Evolutionary conservation across 2,888 invertebrate genomes (phyloP).

Genomic region (Lydus trimaculatus): DNA sequence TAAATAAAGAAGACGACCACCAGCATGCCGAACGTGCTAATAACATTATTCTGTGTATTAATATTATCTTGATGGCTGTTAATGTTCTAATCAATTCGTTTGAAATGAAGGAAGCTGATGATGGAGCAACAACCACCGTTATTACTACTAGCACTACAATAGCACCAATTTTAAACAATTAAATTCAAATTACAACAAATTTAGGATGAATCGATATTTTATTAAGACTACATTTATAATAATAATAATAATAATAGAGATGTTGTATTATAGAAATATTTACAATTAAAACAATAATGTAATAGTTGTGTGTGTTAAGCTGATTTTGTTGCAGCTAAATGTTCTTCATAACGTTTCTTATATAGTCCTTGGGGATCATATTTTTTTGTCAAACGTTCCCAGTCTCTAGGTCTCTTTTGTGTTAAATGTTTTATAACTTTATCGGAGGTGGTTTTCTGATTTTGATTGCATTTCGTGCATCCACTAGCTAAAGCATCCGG

Average conservation of each 20-base stretch:
- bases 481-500: slow-evolving; percentile 75
- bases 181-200: too few species aligned
- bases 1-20: slow-evolving; percentile 68
- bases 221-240: too few species aligned
- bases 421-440: slow-evolving; percentile 73
- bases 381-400: slow-evolving; percentile 70
- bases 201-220: too few species aligned
- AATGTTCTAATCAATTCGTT: slow-evolving; percentile 70
- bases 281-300: too few species aligned
- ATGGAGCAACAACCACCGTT: slow-evolving; percentile 34
- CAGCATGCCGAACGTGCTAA: slow-evolving; percentile 68
- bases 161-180: too few species aligned
- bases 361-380: slow-evolving; percentile 77
- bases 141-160: slow-evolving; percentile 19
- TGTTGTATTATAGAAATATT: too few species aligned
- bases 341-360: slow-evolving; percentile 62
- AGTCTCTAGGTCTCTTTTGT: slow-evolving; percentile 70
- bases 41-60: slow-evolving; percentile 67
- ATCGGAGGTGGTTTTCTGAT: slow-evolving; percentile 71
- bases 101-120: slow-evolving; percentile 60
- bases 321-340: slow-evolving; percentile 17
- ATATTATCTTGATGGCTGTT: slow-evolving; percentile 66
- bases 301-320: slow-evolving; percentile 14
- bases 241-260: too few species aligned
- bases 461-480: slow-evolving; percentile 72